Evolutionary conservation across 2,888 invertebrate genomes (phyloP), one percentile per base, ranked within the genome.

Genomic region (Parnassius apollo): DNA sequence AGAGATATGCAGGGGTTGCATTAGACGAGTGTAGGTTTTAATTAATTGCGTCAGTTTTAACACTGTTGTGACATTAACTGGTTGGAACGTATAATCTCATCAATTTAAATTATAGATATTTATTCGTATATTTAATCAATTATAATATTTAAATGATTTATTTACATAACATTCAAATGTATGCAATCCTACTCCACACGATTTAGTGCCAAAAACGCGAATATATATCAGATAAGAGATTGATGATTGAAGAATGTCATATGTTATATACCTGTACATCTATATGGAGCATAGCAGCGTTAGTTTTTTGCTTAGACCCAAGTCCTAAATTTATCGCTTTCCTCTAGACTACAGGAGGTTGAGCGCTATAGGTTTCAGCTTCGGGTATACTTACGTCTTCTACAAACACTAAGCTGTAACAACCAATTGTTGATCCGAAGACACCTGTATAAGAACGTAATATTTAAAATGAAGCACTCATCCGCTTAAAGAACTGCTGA

Each of bases 311-410:
- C 78, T 98, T 98, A 80, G 96, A 96, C 98, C 98, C 98, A 76
- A 96, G 95, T 69, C 94, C 94, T 71, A 98, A 96, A 83, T 98
- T 98, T 51, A 98, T 93, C 93, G 96, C 96, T 87, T 98, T 98
- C 25, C 98, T 92, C 35, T 99, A 84, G 51, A 99, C 98, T 62
- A 99, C 97, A 0, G 98, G 97, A 0, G 98, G 98, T 82, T 98
- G 98, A 0, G 98, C 98, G 0, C 98, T 98, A 76, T 97, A 98
- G 2, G 94, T 94, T 85, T 98, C 97, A 60, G 96, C 95, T 73
- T 96, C 91, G 0, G 98, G 98, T 97, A 98, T 97, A 75, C 97
- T 98, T n/a, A 99, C 94, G 81, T 99, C 98, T 78, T 99, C 99
- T 46, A 98, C 97, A 81, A 98, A 98, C 55, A 98, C 94, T 12